phyloP scores from a whole-genome alignment of 1,140 invertebrate species.

The Matsumurasca onukii region DNA sequence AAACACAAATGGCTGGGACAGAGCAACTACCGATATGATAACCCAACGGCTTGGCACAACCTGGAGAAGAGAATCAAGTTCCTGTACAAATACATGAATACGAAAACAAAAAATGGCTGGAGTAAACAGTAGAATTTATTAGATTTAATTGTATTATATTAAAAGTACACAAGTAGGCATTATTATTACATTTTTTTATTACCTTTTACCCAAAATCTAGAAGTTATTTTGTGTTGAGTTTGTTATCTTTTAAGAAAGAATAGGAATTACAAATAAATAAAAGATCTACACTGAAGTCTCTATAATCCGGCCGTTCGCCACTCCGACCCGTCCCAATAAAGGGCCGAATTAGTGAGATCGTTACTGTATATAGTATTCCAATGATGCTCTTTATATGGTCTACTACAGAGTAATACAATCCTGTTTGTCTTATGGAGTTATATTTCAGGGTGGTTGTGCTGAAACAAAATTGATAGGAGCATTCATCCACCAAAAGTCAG shows the following conservation, averaged over 20 bases:
- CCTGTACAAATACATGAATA: slow-evolving; percentile 74
- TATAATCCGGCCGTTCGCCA: too few species aligned
- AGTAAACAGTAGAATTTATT: slow-evolving; percentile 36
- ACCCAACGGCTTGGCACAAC: slow-evolving; percentile 75
- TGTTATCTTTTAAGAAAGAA: not conserved
- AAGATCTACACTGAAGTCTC: too few species aligned
- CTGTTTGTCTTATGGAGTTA: too few species aligned
- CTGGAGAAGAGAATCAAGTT: slow-evolving; percentile 70
- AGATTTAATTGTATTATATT: not conserved
- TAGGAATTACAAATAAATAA: too few species aligned
- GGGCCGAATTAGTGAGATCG: too few species aligned
- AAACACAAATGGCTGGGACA: slow-evolving; percentile 66
- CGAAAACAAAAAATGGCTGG: slow-evolving; percentile 72
- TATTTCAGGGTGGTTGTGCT: too few species aligned
- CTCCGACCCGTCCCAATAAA: too few species aligned
- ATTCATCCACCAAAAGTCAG: too few species aligned
- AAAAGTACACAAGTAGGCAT: not conserved
- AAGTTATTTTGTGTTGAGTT: not conserved
- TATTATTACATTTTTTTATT: not conserved
- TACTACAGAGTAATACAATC: too few species aligned
- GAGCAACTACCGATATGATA: slow-evolving; percentile 56
- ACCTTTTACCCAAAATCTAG: not conserved
- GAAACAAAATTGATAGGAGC: too few species aligned
- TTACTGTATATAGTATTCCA: too few species aligned
- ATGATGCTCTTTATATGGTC: too few species aligned